Evolutionary conservation across 2,113 vertebrate species (phyloP), one percentile per base, ranked within the genome.

Genomic region (Chamaea fasciata): DNA sequence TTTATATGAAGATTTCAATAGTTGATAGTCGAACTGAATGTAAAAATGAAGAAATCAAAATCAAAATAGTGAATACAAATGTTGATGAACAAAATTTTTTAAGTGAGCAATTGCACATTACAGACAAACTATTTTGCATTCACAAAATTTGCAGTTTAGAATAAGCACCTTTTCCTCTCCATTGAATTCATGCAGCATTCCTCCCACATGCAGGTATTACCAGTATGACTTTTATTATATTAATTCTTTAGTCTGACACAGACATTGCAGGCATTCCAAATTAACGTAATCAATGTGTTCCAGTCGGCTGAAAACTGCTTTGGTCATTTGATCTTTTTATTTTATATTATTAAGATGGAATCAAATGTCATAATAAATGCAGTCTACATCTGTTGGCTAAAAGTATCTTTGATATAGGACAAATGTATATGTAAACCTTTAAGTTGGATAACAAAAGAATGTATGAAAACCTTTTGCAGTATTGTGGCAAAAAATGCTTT

Each of bases 231-330:
- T 88, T 93, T 86, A 96, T 89, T 94, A 53, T 55, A 94, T 74
- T 82, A 94, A 91, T 97, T 95, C 60, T 87, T 96, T 96, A 96
- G 63, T 76, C 49, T 94, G 77, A 83, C 53, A 91, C 37, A 94
- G 94, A 83, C 23, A 68, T 88, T 39, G 78, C 33, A 96, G 93
- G 75, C 27, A 82, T 89, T 95, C 70, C 28, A 96, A 90, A 96
- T 91, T 88, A 93, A 88, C 19, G 2, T 86, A 91, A 83, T 96
- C 68, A 93, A 9, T 86, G 49, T 78, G 42, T 96, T 96, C 65
- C 67, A 91, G 81, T 85, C 60, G 89, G 80, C 47, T 94, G 67
- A 82, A 96, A 96, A 89, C 13, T 39, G 6, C 47, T 95, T 93
- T 81, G 55, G 52, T 44, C 31, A 59, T 88, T 96, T 83, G 50